phyloP scores from a whole-genome alignment of 23 tunicate species.

The Halocynthia aurantium region DNA sequence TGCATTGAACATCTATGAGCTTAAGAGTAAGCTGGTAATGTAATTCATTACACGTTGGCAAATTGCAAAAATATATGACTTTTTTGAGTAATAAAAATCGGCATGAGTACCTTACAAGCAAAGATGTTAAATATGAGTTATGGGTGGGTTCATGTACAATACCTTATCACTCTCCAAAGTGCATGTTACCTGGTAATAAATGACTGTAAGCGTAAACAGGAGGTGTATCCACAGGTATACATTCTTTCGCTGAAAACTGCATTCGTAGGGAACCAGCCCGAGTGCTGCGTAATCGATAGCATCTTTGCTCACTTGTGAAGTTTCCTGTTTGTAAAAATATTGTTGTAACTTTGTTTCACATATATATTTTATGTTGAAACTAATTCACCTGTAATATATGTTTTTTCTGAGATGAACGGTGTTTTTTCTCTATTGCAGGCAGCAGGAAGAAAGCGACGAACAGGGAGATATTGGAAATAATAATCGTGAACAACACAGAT shows the following conservation, averaged over 20 bases:
- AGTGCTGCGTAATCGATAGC: conserved; percentile 2
- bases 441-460: not conserved
- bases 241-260: conserved; percentile 17
- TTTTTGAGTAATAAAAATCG: too few relatives aligned
- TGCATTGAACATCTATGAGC: too few relatives aligned
- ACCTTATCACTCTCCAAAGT: not conserved
- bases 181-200: conserved; percentile 18
- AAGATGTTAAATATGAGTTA: not conserved
- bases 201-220: not conserved
- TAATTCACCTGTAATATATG: too few relatives aligned
- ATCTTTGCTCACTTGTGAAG: not conserved
- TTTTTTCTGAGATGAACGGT: not conserved
- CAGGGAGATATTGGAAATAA: not conserved
- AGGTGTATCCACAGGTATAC: conserved; percentile 11
- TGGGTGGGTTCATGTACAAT: not conserved
- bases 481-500: conserved; percentile 19
- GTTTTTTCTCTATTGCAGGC: conserved; percentile 7
- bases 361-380: too few relatives aligned
- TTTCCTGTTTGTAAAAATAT: not conserved
- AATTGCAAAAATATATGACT: too few relatives aligned
- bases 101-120: too few relatives aligned
- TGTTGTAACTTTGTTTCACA: not conserved
- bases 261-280: conserved; percentile 23
- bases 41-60: too few relatives aligned
- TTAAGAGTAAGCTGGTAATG: too few relatives aligned